Evolutionary conservation across 1,140 invertebrate species (phyloP).

Genomic region (Brachionus rubens): DNA sequence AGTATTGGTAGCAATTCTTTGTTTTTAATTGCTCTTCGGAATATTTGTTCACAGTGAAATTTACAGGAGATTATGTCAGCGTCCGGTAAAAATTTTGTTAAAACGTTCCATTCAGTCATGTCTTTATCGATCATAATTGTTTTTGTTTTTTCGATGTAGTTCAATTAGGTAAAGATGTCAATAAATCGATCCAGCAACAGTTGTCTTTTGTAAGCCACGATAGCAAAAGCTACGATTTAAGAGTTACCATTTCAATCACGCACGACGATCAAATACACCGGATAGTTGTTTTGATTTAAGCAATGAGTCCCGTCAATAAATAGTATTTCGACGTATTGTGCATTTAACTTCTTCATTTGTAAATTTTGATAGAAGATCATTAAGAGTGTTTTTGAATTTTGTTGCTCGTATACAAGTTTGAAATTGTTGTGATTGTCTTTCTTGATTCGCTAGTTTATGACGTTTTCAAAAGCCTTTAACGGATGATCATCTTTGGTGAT

Average conservation of each 20-base stretch:
- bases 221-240: not conserved
- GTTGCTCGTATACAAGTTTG: not conserved
- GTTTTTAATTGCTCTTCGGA: too few species aligned
- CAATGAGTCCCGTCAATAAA: not conserved
- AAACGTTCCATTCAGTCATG: not conserved
- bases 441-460: not conserved
- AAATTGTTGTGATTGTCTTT: not conserved
- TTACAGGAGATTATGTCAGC: too few species aligned
- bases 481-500: not conserved
- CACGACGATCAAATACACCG: not conserved
- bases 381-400: not conserved
- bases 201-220: not conserved
- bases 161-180: not conserved
- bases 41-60: too few species aligned
- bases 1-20: too few species aligned
- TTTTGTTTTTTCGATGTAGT: not conserved
- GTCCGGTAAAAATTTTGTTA: too few species aligned
- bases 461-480: not conserved
- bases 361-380: not conserved
- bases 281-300: constrained; percentile 4
- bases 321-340: not conserved
- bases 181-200: constrained; percentile 4
- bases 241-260: constrained; percentile 8
- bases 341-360: not conserved
- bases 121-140: not conserved